Base-by-base conservation (phyloP, 2,113 vertebrate species). In the Isurus oxyrinchus region DNA sequence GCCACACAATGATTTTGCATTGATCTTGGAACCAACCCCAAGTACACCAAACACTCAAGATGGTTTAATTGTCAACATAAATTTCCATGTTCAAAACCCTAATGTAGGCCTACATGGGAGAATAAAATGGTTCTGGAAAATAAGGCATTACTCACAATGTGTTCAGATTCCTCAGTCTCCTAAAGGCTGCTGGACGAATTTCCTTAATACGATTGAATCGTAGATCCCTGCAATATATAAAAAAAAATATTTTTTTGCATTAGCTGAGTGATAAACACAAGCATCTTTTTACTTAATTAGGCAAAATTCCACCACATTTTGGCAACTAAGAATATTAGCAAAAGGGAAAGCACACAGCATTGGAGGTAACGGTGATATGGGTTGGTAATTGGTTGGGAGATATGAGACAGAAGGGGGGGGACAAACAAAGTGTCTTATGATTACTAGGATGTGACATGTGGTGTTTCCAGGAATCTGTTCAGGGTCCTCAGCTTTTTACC, bases 181-280 rank as follows among this genome's bases (percentile, higher is more conserved):
- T 72, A 31, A 95, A 95, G 44, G 67, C 94, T 35, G 66, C 66
- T 72, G 94, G 94, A 2, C 94, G 94, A 44, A 95, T 95, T 72
- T 95, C 94, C 49, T 95, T 95, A 95, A 95, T 95, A 40, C 94
- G 94, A 95, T 95, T 95, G 94, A 95, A 95, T 55, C 94, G 94
- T 8, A 95, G 67, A 69, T 95, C 94, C 44, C 94, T 95, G 67
- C 94, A 95, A 76, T 27, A 67, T 25, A 95, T 72, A 55, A 49
- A 69, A 66, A 19, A 55, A 21, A 1, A 94, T n/a, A 13, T 10
- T 76, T 95, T 40, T 67, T 44, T 23, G 49, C 44, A 35, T n/a
- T 5, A 95, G 5, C 35, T 31, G 19, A 6, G 2, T 53, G 67
- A 72, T 23, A 40, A 35, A 59, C 88, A 94, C 14, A 94, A 44